Evolutionary conservation across 2,113 vertebrate genomes (phyloP).

Genomic region (Micromys minutus): DNA sequence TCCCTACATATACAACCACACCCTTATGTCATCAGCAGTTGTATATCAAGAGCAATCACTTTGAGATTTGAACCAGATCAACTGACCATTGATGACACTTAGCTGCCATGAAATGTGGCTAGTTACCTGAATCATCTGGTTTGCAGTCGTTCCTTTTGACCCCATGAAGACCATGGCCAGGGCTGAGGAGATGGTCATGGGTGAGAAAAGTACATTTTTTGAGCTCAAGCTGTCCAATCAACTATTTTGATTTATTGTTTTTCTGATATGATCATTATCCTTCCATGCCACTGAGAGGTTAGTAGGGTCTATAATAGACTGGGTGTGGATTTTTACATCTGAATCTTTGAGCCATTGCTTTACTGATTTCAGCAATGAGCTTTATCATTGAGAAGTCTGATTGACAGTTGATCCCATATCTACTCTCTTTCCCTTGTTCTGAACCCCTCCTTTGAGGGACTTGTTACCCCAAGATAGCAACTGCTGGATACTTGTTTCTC

Average conservation of each 20-base stretch:
- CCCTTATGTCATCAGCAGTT: background rate
- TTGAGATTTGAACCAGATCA: background rate
- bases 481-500: too few relatives aligned
- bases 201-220: constrained; percentile 91
- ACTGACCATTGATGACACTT: rapidly evolving
- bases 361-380: background rate
- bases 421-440: background rate
- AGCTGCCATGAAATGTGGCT: rapidly evolving
- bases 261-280: background rate
- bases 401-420: background rate
- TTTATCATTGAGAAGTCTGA: background rate
- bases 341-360: background rate
- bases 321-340: background rate
- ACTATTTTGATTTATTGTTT: background rate
- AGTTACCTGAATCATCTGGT: constrained; percentile 90
- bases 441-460: too few relatives aligned
- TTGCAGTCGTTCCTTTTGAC: constrained; percentile 85
- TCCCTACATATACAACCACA: background rate
- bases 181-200: constrained; percentile 92
- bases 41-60: background rate
- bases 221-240: background rate
- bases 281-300: background rate
- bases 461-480: background rate
- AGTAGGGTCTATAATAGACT: too few relatives aligned
- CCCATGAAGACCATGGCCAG: constrained; percentile 92